Evolutionary conservation across 2,113 vertebrate species (phyloP).

Genomic region (Poicephalus meyeri): DNA sequence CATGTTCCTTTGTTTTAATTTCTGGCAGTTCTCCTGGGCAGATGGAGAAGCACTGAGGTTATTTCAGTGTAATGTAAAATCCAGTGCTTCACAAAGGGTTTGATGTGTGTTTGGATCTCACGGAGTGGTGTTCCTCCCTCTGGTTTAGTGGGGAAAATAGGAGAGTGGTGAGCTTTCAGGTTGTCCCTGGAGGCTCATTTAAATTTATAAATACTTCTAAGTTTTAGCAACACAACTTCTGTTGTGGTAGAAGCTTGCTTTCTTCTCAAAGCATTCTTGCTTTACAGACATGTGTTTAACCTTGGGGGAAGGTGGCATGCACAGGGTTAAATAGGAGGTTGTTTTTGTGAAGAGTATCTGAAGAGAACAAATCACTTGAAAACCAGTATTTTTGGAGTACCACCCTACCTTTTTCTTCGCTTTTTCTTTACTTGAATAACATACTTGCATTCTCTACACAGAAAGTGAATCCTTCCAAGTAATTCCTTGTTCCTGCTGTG

Average conservation of each 20-base stretch:
- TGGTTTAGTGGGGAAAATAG: neutral
- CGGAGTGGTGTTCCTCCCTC: neutral
- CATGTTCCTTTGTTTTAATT: constrained; percentile 9
- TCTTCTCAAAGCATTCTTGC: neutral
- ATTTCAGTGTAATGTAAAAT: constrained; percentile 15
- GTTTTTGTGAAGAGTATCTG: neutral
- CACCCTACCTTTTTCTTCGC: neutral
- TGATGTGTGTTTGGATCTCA: neutral
- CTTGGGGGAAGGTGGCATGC: neutral
- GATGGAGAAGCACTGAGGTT: constrained; percentile 12
- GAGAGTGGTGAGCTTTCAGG: neutral
- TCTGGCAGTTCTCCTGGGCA: constrained; percentile 21
- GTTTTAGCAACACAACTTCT: neutral
- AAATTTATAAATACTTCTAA: neutral
- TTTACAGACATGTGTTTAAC: neutral
- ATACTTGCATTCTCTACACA: neutral
- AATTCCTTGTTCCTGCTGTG: constrained; percentile 18
- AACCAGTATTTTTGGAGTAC: neutral
- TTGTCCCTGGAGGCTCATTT: neutral
- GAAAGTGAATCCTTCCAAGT: neutral
- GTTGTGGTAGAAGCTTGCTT: neutral
- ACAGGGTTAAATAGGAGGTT: neutral
- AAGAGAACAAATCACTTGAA: neutral
- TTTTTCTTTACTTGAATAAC: neutral
- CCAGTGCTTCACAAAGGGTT: neutral